Conservation (phyloP, 1,140 invertebrate species). For the Oryctes rhinoceros region DNA sequence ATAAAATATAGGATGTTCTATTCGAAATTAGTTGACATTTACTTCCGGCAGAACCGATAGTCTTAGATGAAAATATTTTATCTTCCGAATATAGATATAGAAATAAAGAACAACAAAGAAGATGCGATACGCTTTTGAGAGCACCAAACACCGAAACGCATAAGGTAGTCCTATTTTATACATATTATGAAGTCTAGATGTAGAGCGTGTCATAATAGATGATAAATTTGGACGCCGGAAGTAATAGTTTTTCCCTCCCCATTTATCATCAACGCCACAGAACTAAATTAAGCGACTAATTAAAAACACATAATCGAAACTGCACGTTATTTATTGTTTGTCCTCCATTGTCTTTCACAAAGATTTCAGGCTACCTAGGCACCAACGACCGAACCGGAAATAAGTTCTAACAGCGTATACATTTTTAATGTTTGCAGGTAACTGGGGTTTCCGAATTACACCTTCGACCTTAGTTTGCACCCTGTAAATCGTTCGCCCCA, state of each 20-base stretch:
- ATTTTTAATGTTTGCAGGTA: slow-evolving; percentile 41
- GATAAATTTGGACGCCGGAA: slow-evolving; percentile 17
- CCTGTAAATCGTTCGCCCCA: neutral
- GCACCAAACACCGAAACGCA: too few species aligned
- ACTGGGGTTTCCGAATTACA: slow-evolving; percentile 41
- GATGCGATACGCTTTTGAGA: too few species aligned
- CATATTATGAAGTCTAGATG: neutral
- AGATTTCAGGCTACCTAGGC: neutral
- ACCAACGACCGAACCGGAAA: neutral
- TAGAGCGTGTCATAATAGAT: neutral
- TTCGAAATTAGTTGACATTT: too few species aligned
- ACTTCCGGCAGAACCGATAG: too few species aligned
- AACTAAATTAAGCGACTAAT: slow-evolving; percentile 26
- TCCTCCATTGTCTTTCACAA: neutral
- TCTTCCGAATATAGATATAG: too few species aligned
- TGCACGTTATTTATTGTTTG: slow-evolving; percentile 12
- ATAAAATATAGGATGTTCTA: too few species aligned
- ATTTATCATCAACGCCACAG: neutral
- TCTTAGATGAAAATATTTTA: too few species aligned
- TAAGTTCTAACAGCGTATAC: slow-evolving; percentile 6
- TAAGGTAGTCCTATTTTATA: too few species aligned
- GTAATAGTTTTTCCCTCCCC: neutral
- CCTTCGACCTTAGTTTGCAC: slow-evolving; percentile 43
- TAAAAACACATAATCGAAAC: slow-evolving; percentile 28
- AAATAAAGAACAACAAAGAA: too few species aligned